Base-by-base conservation (phyloP, 2,797 vertebrate species). In the Heteromormyrus szaboi region DNA sequence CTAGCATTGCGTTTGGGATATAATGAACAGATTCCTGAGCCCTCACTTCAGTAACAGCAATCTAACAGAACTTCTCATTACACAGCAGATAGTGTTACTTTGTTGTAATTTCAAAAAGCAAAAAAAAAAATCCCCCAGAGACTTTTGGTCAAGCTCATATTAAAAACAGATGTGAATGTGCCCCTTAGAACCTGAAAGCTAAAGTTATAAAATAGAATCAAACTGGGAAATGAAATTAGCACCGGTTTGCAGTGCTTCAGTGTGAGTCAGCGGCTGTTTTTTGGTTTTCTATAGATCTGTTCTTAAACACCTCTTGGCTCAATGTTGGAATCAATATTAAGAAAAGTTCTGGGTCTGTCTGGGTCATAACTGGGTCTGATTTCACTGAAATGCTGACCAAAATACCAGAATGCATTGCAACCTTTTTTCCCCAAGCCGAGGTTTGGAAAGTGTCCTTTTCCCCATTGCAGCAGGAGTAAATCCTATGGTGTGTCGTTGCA, bases 321-420 rank as follows among this genome's bases (percentile, higher is more conserved):
- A 62, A 62, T 44, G 85, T 62, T 65, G 86, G 86, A 87, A 86
- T 54, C 25, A 56, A 56, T 54, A 84, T 84, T 84, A 54, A 56
- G 85, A 19, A 56, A 86, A 56, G 25, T 29, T 33, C 62, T 68
- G 62, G 22, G 51, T 56, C 85, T 54, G 51, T 56, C 11, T 33
- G 50, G 85, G 85, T 86, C 50, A 54, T n/a, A 54, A 33, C 29
- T 50, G 85, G 48, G 17, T 54, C 6, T 86, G 29, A 51, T 56
- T 85, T 79, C 72, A 79, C 37, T 44, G 37, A 79, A 79, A 84
- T 84, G 79, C 41, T 84, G 79, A 50, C 46, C 22, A 84, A 25
- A 46, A 50, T 46, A 84, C 72, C 37, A 79, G 72, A 79, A 79
- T 79, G 37, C 37, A 79, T 79, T 79, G 33, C 72, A 79, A 37